Evolutionary conservation across 2,113 vertebrate genomes (phyloP).

Genomic region (Philantomba maxwellii): DNA sequence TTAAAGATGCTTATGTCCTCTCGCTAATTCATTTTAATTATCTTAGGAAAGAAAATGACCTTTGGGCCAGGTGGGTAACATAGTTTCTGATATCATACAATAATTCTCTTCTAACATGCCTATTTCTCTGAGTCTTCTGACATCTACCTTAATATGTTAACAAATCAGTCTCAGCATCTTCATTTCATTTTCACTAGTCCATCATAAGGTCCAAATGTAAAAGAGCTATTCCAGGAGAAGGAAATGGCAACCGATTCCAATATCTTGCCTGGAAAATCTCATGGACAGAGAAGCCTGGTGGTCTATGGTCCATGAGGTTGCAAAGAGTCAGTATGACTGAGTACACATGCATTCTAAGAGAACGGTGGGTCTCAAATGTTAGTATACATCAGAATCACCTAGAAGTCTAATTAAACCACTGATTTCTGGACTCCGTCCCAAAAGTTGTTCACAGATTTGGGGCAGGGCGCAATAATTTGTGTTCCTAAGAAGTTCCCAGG

Average conservation of each 20-base stretch:
- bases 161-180: not conserved
- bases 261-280: not conserved
- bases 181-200: not conserved
- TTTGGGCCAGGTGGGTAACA: not conserved
- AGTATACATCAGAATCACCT: not conserved
- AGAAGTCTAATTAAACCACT: not conserved
- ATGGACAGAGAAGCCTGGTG: not conserved
- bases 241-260: not conserved
- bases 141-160: not conserved
- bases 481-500: not conserved
- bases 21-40: not conserved
- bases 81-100: not conserved
- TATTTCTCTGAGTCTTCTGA: not conserved
- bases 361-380: not conserved
- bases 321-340: not conserved
- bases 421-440: rapidly evolving
- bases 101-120: not conserved
- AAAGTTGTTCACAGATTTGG: not conserved
- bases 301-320: not conserved
- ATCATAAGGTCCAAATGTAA: not conserved
- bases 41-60: not conserved
- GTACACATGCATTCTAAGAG: not conserved
- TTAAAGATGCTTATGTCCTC: not conserved
- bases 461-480: not conserved
- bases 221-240: not conserved